phyloP scores from a whole-genome alignment of 1,140 invertebrate species.

The Rhyzopertha dominica region DNA sequence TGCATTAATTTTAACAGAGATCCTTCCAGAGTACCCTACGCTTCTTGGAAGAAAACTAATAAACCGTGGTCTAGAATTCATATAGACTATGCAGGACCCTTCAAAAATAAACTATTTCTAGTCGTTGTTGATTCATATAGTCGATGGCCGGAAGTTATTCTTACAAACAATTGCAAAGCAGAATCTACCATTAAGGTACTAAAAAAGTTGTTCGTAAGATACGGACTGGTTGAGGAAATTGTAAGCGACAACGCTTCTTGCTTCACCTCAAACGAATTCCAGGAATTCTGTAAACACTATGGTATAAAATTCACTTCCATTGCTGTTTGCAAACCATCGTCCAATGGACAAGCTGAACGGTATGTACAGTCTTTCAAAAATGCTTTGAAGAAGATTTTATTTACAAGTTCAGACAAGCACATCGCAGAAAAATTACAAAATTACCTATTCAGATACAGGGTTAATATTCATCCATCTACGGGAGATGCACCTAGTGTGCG shows the following conservation, averaged over 20 bases:
- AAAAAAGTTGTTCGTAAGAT: slow-evolving; percentile 15
- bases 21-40: no score
- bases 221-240: slow-evolving; percentile 18
- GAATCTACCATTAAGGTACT: slow-evolving; percentile 17
- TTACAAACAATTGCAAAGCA: slow-evolving; percentile 21
- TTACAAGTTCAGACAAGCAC: no score
- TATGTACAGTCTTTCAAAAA: no score
- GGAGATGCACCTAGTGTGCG: no score
- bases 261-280: slow-evolving; percentile 22
- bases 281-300: slow-evolving; percentile 16
- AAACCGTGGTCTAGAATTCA: slow-evolving; percentile 42
- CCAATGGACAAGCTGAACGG: no score
- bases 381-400: no score
- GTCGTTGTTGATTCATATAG: slow-evolving; percentile 32
- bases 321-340: no score
- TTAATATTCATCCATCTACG: no score
- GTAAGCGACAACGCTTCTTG: slow-evolving; percentile 17
- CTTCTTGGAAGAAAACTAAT: slow-evolving; percentile 40
- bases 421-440: no score
- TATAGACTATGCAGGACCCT: slow-evolving; percentile 40
- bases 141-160: slow-evolving; percentile 33
- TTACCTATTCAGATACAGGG: no score
- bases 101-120: slow-evolving; percentile 26
- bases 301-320: no score
- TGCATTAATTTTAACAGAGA: no score